Conservation (phyloP, 2,888 invertebrate species). For the Ceratothoa steindachneri region DNA sequence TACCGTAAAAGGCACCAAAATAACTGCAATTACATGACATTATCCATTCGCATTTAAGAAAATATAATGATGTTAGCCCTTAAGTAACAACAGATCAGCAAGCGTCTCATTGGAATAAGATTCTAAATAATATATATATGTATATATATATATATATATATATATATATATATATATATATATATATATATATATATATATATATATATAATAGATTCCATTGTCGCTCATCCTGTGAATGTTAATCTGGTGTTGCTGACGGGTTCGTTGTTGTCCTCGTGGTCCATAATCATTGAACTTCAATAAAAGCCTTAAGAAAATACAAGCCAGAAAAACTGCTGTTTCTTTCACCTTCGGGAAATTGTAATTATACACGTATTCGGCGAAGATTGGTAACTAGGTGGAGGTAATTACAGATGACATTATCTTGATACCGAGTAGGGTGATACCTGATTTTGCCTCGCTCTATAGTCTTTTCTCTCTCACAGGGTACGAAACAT, state of each 20-base stretch:
- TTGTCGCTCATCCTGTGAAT: neutral
- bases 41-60: too few species aligned
- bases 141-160: neutral
- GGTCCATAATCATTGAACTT: neutral
- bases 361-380: neutral
- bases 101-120: too few species aligned
- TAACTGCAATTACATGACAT: too few species aligned
- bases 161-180: neutral
- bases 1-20: too few species aligned
- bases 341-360: slow-evolving; percentile 4
- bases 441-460: neutral
- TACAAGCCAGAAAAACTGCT: neutral
- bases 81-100: too few species aligned
- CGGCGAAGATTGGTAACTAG: slow-evolving; percentile 4
- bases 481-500: neutral
- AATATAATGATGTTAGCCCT: too few species aligned
- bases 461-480: neutral
- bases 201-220: neutral
- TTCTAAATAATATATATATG: neutral
- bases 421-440: slow-evolving; percentile 2
- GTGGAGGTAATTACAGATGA: neutral
- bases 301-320: neutral
- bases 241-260: neutral
- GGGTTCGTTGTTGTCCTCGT: neutral
- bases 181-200: slow-evolving; percentile 10